These are phyloP conservation scores for Metellina segmentata DNA, from an alignment of 2,888 invertebrate genomes.

Conservation along the genomic window DNA sequence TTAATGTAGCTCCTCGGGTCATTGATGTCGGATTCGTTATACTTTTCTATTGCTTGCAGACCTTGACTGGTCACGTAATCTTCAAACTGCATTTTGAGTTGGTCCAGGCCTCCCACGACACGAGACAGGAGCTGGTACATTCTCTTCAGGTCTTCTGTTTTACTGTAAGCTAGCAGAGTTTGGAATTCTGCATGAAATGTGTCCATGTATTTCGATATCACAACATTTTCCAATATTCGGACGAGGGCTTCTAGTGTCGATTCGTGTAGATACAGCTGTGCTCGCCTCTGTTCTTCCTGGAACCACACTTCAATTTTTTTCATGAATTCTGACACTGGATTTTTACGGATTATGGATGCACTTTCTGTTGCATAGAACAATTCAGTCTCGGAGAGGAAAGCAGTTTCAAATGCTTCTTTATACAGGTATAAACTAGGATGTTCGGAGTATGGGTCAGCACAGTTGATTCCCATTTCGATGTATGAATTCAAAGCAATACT, in stretches of 20 bases:
- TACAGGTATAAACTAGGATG: slow-evolving; percentile 86
- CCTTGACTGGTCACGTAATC: slow-evolving; percentile 95
- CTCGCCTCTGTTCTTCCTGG: slow-evolving; percentile 94
- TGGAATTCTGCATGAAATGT: slow-evolving; percentile 95
- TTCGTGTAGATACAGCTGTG: slow-evolving; percentile 96
- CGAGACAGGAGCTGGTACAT: slow-evolving; percentile 97
- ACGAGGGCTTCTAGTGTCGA: slow-evolving; percentile 93
- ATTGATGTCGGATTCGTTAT: slow-evolving; percentile 93
- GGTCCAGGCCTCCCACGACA: slow-evolving; percentile 93
- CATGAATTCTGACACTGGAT: slow-evolving; percentile 99
- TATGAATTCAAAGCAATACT: slow-evolving; percentile 99
- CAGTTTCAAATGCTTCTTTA: slow-evolving; percentile 95
- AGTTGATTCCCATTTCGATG: slow-evolving; percentile 89
- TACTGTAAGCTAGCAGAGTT: slow-evolving; percentile 95
- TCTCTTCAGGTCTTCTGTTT: slow-evolving; percentile 94
- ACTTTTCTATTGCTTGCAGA: slow-evolving; percentile 94
- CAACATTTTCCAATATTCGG: slow-evolving; percentile 94
- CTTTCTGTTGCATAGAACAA: slow-evolving; percentile 96
- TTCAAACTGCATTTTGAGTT: slow-evolving; percentile 93
- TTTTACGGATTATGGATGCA: slow-evolving; percentile 93
- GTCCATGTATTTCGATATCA: slow-evolving; percentile 97
- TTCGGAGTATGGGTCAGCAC: slow-evolving; percentile 90
- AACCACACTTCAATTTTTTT: slow-evolving; percentile 90
- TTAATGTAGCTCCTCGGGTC: slow-evolving; percentile 98
- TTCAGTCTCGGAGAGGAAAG: slow-evolving; percentile 96